phyloP scores from a whole-genome alignment of 92 coral and sea anemone genomes.

The Epizoanthus illoricatus region DNA sequence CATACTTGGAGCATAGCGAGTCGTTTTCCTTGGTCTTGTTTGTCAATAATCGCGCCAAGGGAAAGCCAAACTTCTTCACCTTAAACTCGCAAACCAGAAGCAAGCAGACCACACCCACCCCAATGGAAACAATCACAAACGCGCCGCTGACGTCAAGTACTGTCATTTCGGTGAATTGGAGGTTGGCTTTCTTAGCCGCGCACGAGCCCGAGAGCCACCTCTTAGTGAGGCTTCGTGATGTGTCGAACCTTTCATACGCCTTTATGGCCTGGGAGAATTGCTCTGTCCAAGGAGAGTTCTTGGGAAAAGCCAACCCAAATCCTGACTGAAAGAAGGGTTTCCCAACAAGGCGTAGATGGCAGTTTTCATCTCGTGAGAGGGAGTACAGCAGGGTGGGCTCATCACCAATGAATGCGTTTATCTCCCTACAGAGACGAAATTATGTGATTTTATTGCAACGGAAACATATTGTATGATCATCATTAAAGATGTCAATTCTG shows the following conservation, averaged over 20 bases:
- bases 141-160: conserved; percentile 63
- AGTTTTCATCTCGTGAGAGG: conserved; percentile 46
- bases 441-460: not conserved
- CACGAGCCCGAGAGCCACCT: conserved; percentile 65
- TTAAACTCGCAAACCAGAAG: conserved; percentile 42
- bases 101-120: conserved; percentile 41
- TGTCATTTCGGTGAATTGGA: conserved; percentile 47
- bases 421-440: conserved; percentile 36
- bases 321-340: conserved; percentile 69
- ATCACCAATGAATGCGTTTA: conserved; percentile 65
- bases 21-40: conserved; percentile 22
- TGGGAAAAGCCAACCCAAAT: conserved; percentile 60
- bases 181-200: not conserved
- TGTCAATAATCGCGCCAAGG: conserved; percentile 53
- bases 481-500: no score
- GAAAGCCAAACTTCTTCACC: conserved; percentile 41
- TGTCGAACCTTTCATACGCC: conserved; percentile 48
- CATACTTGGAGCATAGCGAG: no score
- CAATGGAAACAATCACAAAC: conserved; percentile 44
- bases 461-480: not conserved
- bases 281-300: conserved; percentile 56
- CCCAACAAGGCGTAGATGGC: conserved; percentile 59
- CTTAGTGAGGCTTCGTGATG: conserved; percentile 40
- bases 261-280: conserved; percentile 50
- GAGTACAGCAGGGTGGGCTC: conserved; percentile 57